Conservation (phyloP, 2,888 invertebrate genomes). For the Timema podura region DNA sequence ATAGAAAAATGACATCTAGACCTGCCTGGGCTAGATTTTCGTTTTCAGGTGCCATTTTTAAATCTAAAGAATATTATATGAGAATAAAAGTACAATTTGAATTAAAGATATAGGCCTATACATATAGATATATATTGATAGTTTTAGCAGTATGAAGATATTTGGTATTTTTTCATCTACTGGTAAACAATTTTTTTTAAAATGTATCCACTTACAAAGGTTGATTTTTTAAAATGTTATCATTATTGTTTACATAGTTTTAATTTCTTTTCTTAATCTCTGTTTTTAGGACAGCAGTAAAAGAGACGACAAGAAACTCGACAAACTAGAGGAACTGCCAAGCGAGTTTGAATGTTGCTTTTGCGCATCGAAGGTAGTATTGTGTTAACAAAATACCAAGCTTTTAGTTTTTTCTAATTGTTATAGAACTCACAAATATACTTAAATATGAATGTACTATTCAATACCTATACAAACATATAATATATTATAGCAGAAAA, state of each 20-base stretch:
- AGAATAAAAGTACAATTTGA: too few species aligned
- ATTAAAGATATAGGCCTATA: too few species aligned
- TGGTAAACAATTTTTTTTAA: neutral
- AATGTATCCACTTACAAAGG: neutral
- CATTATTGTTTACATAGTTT: neutral
- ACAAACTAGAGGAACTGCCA: constrained; percentile 84
- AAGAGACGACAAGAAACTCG: constrained; percentile 44
- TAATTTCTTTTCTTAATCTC: constrained; percentile 26
- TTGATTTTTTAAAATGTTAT: neutral
- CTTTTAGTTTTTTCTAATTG: too few species aligned
- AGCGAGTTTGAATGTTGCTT: constrained; percentile 97
- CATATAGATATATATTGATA: too few species aligned
- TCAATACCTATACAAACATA: too few species aligned
- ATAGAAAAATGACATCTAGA: too few species aligned
- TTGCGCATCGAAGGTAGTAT: constrained; percentile 87
- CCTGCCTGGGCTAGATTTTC: too few species aligned
- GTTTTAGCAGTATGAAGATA: neutral
- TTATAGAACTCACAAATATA: too few species aligned
- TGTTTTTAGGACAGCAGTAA: constrained; percentile 35
- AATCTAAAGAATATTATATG: too few species aligned
- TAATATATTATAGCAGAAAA: too few species aligned
- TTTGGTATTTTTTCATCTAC: neutral
- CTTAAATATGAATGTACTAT: too few species aligned
- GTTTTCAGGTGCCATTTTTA: too few species aligned
- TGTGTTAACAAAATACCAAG: constrained; percentile 3